Base-by-base conservation (phyloP, 2,888 invertebrate genomes). In the Eurytoma californica region DNA sequence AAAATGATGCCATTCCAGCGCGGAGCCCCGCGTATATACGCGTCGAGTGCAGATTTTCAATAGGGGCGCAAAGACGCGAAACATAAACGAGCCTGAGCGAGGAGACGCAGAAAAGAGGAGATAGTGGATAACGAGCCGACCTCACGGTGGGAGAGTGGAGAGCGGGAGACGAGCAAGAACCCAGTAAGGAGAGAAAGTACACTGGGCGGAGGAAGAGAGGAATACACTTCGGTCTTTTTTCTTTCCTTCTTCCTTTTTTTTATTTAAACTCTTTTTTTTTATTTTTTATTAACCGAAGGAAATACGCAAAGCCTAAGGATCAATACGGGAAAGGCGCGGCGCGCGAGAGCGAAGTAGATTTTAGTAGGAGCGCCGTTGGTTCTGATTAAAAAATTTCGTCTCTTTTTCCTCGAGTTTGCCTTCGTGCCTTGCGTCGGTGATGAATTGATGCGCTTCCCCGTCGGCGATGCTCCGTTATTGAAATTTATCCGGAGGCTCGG, bases 81-180 rank as follows among this genome's bases (percentile, higher is more conserved):
- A 58, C 49, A 77, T 67, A 72, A 72, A 72, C 72, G 77, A 67
- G 77, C 55, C n/a, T 5, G 49, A 51, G 24, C 14, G 47, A 47
- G 18, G 28, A 49, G 55, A 18, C 2, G 47, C 3, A 57, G 55
- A 51, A 18, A 58, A n/a, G 16, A 13, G 61, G 49, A 67, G 49
- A 72, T 61, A 55, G 61, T 30, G 18, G 63, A 51, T 77, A 77
- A 77, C 70, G 72, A 78, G 72, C 61, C 70, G 61, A 28, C 39
- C 9, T 39, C 39, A 9, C 39, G 0, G 39, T 9, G 39, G 39
- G 39, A 9, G 39, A 1, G 39, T n/a, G n/a, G n/a, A n/a, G 65
- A 53, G 69, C 63, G 55, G 51, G 3, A 20, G 49, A 14, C 51
- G n/a, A 60, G 72, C 60, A 66, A 72, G 72, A 67, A 77, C 66